These are phyloP conservation scores for Numida meleagris DNA, from an alignment of 2,113 vertebrate species.

Conservation along the genomic window DNA sequence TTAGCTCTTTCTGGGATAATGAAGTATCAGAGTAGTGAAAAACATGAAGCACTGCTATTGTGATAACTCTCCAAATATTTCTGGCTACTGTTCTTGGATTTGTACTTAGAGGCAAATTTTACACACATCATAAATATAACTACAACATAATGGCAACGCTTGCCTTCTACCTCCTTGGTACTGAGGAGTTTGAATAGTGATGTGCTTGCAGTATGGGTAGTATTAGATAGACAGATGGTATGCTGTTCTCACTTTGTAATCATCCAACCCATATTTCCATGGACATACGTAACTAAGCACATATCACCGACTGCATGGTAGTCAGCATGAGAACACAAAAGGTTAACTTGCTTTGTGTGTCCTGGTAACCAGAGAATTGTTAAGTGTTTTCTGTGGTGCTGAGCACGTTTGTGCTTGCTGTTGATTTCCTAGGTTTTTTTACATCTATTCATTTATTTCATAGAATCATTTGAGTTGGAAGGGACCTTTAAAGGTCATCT, in stretches of 20 bases:
- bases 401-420: not conserved
- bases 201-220: not conserved
- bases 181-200: slow-evolving; percentile 8
- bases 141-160: slow-evolving; percentile 1
- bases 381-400: not conserved
- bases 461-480: too few species aligned
- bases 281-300: not conserved
- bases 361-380: not conserved
- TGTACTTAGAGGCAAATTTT: not conserved
- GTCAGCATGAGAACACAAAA: not conserved
- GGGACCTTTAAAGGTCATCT: too few species aligned
- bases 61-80: not conserved
- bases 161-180: not conserved
- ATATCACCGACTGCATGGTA: not conserved
- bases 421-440: not conserved
- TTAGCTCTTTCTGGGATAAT: not conserved
- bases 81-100: not conserved
- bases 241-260: slow-evolving; percentile 9
- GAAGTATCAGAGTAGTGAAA: not conserved
- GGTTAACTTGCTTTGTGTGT: not conserved
- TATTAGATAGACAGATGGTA: slow-evolving; percentile 41
- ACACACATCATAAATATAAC: not conserved
- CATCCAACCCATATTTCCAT: not conserved
- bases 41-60: not conserved
- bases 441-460: not conserved